phyloP scores from a whole-genome alignment of 2,113 vertebrate genomes.

The Okapia johnstoni region DNA sequence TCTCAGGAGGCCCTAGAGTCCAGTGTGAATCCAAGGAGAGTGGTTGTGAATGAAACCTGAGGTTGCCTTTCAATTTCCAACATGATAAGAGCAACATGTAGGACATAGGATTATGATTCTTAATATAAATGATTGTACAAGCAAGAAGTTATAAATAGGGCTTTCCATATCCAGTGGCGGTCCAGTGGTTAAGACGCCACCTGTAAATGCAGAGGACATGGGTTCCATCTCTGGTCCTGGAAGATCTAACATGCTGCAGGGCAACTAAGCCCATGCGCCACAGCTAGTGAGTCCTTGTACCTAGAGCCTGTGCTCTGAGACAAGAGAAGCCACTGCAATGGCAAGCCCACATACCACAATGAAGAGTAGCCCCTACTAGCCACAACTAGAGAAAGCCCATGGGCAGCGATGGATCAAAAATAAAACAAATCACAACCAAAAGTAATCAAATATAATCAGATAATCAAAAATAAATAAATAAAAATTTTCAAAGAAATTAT shows the following conservation, averaged over 20 bases:
- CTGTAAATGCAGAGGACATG: neutral
- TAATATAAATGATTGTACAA: neutral
- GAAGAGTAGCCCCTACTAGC: neutral
- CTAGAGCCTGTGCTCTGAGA: neutral
- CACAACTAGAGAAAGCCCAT: neutral
- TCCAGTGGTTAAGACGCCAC: neutral
- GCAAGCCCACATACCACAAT: accelerated
- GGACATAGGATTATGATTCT: neutral
- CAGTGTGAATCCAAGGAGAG: neutral
- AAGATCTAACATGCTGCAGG: neutral
- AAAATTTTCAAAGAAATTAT: neutral
- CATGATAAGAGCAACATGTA: neutral
- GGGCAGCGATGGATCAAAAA: neutral
- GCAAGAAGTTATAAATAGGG: neutral
- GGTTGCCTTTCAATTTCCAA: neutral
- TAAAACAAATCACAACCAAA: neutral
- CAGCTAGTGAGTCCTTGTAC: neutral
- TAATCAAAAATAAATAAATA: neutral
- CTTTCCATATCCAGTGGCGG: neutral
- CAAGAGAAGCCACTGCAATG: neutral
- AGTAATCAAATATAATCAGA: neutral
- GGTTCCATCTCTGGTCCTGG: neutral
- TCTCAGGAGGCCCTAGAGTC: neutral
- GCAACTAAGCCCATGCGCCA: neutral
- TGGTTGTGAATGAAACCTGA: neutral